phyloP scores from a whole-genome alignment of 2,888 invertebrate genomes.

The Phorcus lineatus region DNA sequence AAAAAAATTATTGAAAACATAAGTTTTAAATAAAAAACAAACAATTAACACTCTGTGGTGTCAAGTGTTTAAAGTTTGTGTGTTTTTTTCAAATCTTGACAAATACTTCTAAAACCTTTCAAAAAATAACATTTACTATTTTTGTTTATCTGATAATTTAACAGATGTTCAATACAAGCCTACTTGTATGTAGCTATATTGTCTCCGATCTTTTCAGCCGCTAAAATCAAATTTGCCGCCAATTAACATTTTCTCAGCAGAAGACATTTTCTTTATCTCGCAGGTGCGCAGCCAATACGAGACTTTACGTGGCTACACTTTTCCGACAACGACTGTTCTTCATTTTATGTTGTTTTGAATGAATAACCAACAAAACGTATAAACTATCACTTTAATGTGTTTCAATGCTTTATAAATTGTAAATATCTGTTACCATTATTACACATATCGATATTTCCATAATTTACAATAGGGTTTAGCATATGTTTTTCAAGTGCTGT shows the following conservation, averaged over 20 bases:
- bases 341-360: too few relatives aligned
- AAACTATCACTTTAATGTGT: too few relatives aligned
- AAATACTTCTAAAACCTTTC: too few relatives aligned
- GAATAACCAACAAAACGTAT: too few relatives aligned
- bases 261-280: slow-evolving; percentile 12
- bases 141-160: not conserved
- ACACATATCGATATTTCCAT: not conserved
- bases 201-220: not conserved
- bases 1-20: too few relatives aligned
- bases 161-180: not conserved
- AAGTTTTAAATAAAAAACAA: too few relatives aligned
- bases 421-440: not conserved
- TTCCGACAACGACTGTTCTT: too few relatives aligned
- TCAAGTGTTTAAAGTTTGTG: too few relatives aligned
- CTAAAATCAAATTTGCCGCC: slow-evolving; percentile 19
- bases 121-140: too few relatives aligned
- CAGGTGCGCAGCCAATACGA: not conserved
- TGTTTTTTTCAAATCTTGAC: too few relatives aligned
- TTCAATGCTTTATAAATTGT: not conserved
- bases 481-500: not conserved
- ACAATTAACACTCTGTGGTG: too few relatives aligned
- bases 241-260: not conserved
- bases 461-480: not conserved
- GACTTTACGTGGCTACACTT: not conserved
- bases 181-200: not conserved